Evolutionary conservation across 2,797 vertebrate genomes (phyloP).

Genomic region (Myotis myotis): DNA sequence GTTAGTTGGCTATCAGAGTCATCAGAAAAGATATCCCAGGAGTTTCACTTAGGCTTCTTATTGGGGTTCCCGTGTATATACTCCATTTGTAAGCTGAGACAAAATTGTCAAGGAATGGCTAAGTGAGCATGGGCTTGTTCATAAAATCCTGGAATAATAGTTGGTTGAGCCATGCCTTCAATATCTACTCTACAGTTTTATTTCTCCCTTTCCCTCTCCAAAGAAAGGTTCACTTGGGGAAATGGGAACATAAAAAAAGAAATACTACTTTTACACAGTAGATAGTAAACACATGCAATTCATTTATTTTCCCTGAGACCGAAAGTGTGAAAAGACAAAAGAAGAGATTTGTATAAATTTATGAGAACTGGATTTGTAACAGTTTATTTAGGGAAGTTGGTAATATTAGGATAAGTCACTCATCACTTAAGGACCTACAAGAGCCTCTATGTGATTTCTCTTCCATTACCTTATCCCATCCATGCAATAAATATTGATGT

Average conservation of each 20-base stretch:
- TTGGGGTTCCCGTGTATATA: not conserved
- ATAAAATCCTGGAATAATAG: not conserved
- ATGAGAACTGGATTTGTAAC: not conserved
- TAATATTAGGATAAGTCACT: not conserved
- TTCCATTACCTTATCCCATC: not conserved
- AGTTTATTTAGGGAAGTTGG: constrained; percentile 25
- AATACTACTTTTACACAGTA: not conserved
- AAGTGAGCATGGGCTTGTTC: not conserved
- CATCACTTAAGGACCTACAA: not conserved
- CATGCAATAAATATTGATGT: not conserved
- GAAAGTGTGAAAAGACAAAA: constrained; percentile 25
- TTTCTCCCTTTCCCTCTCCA: not conserved
- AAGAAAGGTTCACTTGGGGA: not conserved
- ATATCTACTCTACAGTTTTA: not conserved
- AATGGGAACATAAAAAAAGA: constrained; percentile 4
- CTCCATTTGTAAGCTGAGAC: not conserved
- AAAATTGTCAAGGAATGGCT: not conserved
- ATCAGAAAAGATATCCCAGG: not conserved
- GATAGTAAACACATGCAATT: constrained; percentile 8
- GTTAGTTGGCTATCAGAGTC: not conserved
- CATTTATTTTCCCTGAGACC: constrained; percentile 36
- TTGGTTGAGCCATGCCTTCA: not conserved
- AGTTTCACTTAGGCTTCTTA: not conserved
- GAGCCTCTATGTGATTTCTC: not conserved
- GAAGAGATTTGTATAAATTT: constrained; percentile 36